phyloP scores from a whole-genome alignment of 1,140 invertebrate genomes.

The Drosophila subpulchrella region DNA sequence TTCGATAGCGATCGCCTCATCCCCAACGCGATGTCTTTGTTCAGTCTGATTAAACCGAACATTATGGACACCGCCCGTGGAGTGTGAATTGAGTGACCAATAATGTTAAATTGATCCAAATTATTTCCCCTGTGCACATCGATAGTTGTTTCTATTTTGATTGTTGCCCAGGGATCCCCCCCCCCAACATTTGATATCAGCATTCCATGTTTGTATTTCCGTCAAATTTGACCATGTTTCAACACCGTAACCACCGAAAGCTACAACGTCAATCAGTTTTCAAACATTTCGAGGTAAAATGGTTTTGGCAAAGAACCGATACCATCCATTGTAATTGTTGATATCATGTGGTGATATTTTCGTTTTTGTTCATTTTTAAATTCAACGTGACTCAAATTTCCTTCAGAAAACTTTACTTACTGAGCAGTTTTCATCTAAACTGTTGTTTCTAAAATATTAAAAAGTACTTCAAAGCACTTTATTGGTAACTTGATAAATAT shows the following conservation, averaged over 20 bases:
- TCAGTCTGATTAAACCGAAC: conserved; percentile 39
- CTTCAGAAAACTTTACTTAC: too few relatives aligned
- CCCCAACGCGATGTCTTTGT: conserved; percentile 2
- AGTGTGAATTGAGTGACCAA: conserved; percentile 55
- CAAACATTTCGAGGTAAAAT: conserved; percentile 51
- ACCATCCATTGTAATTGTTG: not conserved
- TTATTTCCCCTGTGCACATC: conserved; percentile 63
- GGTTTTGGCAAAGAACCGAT: conserved; percentile 45
- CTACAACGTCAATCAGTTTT: conserved; percentile 39
- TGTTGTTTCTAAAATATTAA: not conserved
- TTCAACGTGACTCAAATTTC: too few relatives aligned
- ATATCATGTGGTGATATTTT: not conserved
- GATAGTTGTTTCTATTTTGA: conserved; percentile 49
- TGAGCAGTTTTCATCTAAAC: too few relatives aligned
- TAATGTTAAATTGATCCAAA: conserved; percentile 64
- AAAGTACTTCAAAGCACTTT: not conserved
- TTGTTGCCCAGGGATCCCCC: conserved; percentile 30
- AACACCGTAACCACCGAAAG: conserved; percentile 10
- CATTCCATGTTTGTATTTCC: conserved; percentile 23
- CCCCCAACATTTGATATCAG: conserved; percentile 4
- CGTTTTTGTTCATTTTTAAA: not conserved
- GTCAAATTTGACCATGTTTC: conserved; percentile 42
- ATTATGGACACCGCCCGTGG: conserved; percentile 24
- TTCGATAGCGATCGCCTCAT: conserved; percentile 33
- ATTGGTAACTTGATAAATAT: not conserved